Evolutionary conservation across 2,113 vertebrate genomes (phyloP), one percentile per base, ranked within the genome.

Genomic region (Pelecanus crispus): DNA sequence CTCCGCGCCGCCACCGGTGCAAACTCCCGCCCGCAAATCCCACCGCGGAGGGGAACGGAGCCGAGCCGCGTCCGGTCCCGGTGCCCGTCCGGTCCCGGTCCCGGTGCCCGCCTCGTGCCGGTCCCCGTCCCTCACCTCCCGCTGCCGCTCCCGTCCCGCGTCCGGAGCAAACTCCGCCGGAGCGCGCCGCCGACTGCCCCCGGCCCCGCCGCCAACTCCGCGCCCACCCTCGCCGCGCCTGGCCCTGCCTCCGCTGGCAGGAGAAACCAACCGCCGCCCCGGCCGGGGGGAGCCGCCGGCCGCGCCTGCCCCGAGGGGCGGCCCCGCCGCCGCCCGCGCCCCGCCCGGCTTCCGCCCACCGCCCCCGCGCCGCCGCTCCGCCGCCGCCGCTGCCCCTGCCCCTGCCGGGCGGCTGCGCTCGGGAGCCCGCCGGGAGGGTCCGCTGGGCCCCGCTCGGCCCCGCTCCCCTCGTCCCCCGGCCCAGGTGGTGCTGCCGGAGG

Each of bases 221-320:
- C 81, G 17, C 17, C 92, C 93, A 71, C 93, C 92, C 81, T 90
- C 77, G 55, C 94, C 44, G 83, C 71, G 72, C 92, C 91, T 56
- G 68, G 96, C 96, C 95, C 97, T 88, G 26, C 96, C 97, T 95
- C 97, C 96, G 59, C 95, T 22, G 59, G 53, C 85, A 96, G 97
- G 90, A 96, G 93, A 84, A 98, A 97, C 97, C 97, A 97, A 96
- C 67, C 78, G 28, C 78, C 79, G 74, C 73, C 94, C 72, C 28
- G 29, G 88, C 66, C 52, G n/a, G 85, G 80, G 93, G 94, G 92
- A 83, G 52, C 62, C 36, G 26, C 24, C 59, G 59, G 3, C 68
- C 42, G 32, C 59, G 45, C 53, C 73, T 25, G 86, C 86, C 86
- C 75, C 40, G 66, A 70, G 36, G 52, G 77, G n/a, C 56, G 63